Evolutionary conservation across 2,888 invertebrate genomes (phyloP), one percentile per base, ranked within the genome.

Genomic region (Pyralis farinalis): DNA sequence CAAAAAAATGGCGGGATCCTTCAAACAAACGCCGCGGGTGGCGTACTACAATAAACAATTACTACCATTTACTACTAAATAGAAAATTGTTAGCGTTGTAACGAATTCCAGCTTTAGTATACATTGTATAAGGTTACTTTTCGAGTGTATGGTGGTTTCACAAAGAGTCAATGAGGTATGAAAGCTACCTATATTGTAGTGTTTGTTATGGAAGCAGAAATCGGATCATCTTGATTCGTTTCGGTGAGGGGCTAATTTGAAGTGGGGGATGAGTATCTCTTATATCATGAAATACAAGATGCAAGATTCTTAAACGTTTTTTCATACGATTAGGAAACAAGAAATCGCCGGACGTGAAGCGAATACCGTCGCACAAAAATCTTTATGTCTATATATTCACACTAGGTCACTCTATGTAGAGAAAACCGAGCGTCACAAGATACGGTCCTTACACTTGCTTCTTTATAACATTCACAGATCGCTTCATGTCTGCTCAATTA

Each of bases 11-110:
- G 45, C 47, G 51, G 53, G 49, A 47, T 57, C 60, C 55, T 59
- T 54, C 61, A 74, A 75, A 74, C 69, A 72, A 38, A 59, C 77
- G 39, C 73, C 47, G 66, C 76, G 77, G 77, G 74, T 73, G 75
- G 76, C 55, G 47, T 28, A 30, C 28, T 32, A 45, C 40, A 42
- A 45, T 45, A 47, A 49, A 43, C 43, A 40, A 37, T 36, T 36
- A 36, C 36, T 33, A 33, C 33, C 16, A 33, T 33, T 33, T 33
- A 33, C 22, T 29, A 20, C 36, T 29, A 36, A 36, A 36, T 36
- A 36, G 28, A 29, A 10, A 29, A 12, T 20, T 7, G 28, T 11
- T 36, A 7, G 3, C 0, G 7, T 1, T 22, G 3, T 10, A 10
- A 10, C 10, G 29, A 36, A 36, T 20, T 29, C 8, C 16, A 20